Conservation (phyloP, 2,888 invertebrate species). For the Pocota personata region DNA sequence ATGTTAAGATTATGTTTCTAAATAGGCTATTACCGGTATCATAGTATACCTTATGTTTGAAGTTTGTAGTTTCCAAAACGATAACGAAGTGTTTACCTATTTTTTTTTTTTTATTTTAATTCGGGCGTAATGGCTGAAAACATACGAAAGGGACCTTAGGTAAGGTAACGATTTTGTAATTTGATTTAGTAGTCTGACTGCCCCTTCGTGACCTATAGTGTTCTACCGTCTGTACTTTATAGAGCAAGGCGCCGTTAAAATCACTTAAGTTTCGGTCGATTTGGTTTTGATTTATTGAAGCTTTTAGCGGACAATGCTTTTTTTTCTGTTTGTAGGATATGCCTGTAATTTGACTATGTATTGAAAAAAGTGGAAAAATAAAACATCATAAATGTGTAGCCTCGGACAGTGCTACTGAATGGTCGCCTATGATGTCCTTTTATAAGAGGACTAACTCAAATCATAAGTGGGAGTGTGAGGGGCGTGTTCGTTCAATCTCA, state of each 20-base stretch:
- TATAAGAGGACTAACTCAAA: too few species aligned
- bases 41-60: not conserved
- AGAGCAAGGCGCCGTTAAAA: not conserved
- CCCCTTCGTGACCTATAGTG: constrained; percentile 18
- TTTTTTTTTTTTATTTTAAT: not conserved
- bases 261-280: not conserved
- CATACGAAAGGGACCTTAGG: constrained; percentile 1
- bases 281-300: not conserved
- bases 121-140: not conserved
- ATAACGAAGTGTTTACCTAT: not conserved
- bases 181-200: constrained; percentile 11
- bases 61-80: not conserved
- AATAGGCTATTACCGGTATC: constrained; percentile 15
- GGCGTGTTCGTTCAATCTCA: not conserved
- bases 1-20: constrained; percentile 21
- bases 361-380: too few species aligned
- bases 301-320: not conserved
- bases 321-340: not conserved
- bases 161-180: constrained; percentile 8
- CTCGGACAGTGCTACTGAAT: too few species aligned
- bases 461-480: too few species aligned
- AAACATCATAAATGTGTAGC: too few species aligned
- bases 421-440: too few species aligned
- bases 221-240: not conserved
- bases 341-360: not conserved